Evolutionary conservation across 1,140 invertebrate species (phyloP).

Genomic region (Riptortus pedestris): DNA sequence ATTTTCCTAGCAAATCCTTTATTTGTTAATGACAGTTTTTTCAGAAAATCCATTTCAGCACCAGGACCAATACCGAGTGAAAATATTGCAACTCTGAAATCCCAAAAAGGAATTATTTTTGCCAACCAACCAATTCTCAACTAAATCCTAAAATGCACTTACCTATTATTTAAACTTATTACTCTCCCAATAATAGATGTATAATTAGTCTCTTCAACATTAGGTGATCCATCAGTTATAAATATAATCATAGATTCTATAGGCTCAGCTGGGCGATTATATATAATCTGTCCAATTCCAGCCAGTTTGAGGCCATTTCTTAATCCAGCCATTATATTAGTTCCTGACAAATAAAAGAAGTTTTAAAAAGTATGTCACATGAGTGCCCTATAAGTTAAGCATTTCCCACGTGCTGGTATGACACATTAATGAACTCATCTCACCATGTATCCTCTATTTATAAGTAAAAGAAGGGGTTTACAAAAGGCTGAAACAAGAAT

Average conservation of each 20-base stretch:
- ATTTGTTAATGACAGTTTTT: conserved; percentile 52
- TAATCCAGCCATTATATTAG: conserved; percentile 54
- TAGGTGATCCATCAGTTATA: conserved; percentile 63
- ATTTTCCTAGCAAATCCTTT: conserved; percentile 57
- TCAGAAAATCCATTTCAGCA: conserved; percentile 53
- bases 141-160: no score
- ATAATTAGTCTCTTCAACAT: conserved; percentile 45
- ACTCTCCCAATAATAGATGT: conserved; percentile 42
- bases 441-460: no score
- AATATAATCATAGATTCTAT: conserved; percentile 57
- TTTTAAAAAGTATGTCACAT: no score
- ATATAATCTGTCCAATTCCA: conserved; percentile 34
- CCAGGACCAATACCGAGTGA: conserved; percentile 57
- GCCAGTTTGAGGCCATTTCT: conserved; percentile 45
- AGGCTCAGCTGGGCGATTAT: conserved; percentile 18
- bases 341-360: conserved; percentile 40
- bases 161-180: conserved; percentile 25
- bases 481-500: no score
- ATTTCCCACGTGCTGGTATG: no score
- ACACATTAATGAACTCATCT: no score
- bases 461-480: no score
- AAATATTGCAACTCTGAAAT: conserved; percentile 40
- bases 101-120: no score
- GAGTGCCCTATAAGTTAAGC: no score
- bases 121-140: no score